These are phyloP conservation scores for Typhlomys cinereus DNA, from an alignment of 2,113 vertebrate genomes.

Conservation along the genomic window DNA sequence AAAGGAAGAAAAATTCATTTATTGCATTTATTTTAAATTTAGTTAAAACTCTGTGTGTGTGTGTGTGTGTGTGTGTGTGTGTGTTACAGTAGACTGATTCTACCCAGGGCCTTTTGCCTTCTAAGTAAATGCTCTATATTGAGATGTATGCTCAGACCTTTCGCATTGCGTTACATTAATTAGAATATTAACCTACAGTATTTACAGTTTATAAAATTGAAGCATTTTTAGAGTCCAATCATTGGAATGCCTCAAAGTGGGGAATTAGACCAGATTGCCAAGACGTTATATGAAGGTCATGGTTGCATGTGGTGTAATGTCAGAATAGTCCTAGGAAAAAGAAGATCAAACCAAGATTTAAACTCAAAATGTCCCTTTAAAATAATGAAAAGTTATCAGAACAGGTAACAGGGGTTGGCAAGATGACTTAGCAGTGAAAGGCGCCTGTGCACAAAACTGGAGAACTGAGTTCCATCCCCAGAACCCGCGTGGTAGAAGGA, in stretches of 20 bases:
- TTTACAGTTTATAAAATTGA: conserved; percentile 29
- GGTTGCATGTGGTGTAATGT: not conserved
- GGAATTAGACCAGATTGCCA: not conserved
- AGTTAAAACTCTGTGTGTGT: not conserved
- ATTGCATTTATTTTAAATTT: not conserved
- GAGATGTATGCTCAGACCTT: not conserved
- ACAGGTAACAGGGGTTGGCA: too few relatives aligned
- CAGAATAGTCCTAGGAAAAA: not conserved
- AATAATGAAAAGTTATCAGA: not conserved
- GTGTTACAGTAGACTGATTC: not conserved
- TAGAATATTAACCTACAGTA: not conserved
- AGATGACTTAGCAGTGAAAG: too few relatives aligned
- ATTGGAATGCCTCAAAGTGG: not conserved
- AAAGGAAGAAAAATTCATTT: too few relatives aligned
- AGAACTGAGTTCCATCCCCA: too few relatives aligned
- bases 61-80: not conserved
- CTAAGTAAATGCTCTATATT: not conserved
- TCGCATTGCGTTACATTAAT: not conserved
- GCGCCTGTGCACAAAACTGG: too few relatives aligned
- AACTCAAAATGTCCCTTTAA: not conserved
- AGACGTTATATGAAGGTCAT: not conserved
- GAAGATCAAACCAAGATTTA: conserved; percentile 9
- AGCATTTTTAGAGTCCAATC: not conserved
- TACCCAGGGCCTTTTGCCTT: not conserved
- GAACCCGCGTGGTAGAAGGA: too few relatives aligned